Evolutionary conservation across 2,797 vertebrate genomes (phyloP), one percentile per base, ranked within the genome.

Genomic region (Dryobates pubescens): DNA sequence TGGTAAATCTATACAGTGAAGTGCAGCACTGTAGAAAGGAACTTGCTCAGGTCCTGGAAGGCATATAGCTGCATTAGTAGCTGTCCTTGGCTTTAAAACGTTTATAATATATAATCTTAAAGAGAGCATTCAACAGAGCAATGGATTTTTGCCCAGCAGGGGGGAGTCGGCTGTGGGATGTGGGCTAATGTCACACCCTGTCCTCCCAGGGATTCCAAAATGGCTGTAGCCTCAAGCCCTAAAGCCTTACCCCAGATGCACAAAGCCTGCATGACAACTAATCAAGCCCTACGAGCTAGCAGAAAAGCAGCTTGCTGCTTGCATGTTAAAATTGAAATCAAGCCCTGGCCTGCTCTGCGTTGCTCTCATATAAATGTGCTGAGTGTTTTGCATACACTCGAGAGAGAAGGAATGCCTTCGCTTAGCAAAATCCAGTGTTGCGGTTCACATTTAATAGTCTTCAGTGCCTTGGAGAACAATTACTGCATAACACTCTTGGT

Each of bases 381-480:
- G 82, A 87, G 67, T 36, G 77, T 71, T 95, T 85, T 91, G 92
- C 75, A 77, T 61, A 80, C 57, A 53, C 89, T 88, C 27, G 0
- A 73, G 89, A 83, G 72, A 88, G 73, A 71, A 92, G 58, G 19
- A 89, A 84, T 43, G 82, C 65, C 57, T 94, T 69, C 8, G 17
- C 89, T 92, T 91, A 72, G 90, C 83, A 92, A 81, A 84, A 86
- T 6, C 63, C 86, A 88, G 23, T 27, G 17, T 17, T 76, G 76
- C 29, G 3, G 62, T 75, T 93, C 82, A 65, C 17, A 1, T 90
- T 93, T 82, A 87, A 91, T 81, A n/a, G 14, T 53, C 62, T 78
- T 64, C 88, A 80, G 6, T 79, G 64, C 89, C 89, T 78, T 58
- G 70, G 87, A 91, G 88, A 91, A 93, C 86, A 93, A 92, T 91